A percentile compares a stretch with the other conserved stretches of the same genome.
phyloP scores from a whole-genome alignment of 1,140 invertebrate genomes.

The Pomacea maculata region DNA sequence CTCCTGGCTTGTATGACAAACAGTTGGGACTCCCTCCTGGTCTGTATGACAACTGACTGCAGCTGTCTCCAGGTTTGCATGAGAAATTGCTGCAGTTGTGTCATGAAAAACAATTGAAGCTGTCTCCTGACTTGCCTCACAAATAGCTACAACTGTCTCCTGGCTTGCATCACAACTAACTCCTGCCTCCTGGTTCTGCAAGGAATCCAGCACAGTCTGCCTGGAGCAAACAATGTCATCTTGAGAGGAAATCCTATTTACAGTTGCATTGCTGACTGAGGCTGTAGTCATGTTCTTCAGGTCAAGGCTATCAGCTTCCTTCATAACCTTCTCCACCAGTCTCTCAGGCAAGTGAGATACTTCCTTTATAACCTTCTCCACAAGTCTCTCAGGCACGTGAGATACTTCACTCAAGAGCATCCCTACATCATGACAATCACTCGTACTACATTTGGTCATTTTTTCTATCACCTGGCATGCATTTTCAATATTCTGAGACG shows the following conservation, averaged over 20 bases:
- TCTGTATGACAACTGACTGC: too few species aligned
- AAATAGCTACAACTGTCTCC: background rate
- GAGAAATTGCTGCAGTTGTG: background rate
- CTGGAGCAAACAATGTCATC: background rate
- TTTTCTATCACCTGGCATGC: constrained; percentile 9
- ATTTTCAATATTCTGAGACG: constrained; percentile 10
- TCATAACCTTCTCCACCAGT: constrained; percentile 21
- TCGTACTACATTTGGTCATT: background rate
- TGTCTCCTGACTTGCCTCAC: too few species aligned
- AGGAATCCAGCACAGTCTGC: too few species aligned
- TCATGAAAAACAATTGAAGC: too few species aligned
- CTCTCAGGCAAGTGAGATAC: constrained; percentile 11
- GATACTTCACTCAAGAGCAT: constrained; percentile 10
- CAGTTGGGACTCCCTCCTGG: too few species aligned
- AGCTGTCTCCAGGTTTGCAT: background rate
- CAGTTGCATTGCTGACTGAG: background rate
- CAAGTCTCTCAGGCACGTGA: constrained; percentile 13
- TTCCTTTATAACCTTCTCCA: constrained; percentile 5
- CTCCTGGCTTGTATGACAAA: too few species aligned
- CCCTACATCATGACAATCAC: background rate
- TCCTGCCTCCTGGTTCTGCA: background rate
- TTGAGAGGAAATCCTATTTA: background rate
- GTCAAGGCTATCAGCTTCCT: constrained; percentile 16
- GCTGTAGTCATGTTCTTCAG: background rate
- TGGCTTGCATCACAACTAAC: background rate